Evolutionary conservation across 2,888 invertebrate genomes (phyloP).

Genomic region (Heliconius sara): DNA sequence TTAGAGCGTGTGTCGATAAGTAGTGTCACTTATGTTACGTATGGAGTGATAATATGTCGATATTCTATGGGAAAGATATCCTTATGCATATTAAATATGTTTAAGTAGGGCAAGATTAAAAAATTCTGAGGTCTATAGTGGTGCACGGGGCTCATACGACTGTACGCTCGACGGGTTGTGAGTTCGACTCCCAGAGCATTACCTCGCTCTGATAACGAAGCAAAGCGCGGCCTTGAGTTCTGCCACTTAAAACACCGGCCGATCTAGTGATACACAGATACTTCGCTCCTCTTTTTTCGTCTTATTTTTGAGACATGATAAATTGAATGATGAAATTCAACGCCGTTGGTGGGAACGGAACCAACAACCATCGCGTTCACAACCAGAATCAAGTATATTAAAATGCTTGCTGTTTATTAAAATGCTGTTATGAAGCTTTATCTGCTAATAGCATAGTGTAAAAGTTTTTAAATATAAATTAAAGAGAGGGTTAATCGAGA

Average conservation of each 20-base stretch:
- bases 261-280: no score
- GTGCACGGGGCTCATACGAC: background rate
- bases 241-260: background rate
- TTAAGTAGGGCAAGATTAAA: background rate
- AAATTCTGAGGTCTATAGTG: no score
- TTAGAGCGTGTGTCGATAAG: background rate
- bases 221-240: background rate
- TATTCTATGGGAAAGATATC: conserved; percentile 4
- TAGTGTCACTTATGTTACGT: background rate
- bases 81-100: background rate
- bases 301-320: no score
- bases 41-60: background rate
- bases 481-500: no score
- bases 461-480: no score
- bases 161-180: background rate
- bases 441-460: no score
- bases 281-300: no score
- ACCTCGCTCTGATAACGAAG: no score
- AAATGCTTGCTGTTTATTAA: no score
- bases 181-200: no score
- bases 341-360: background rate
- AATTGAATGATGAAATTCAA: no score
- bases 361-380: background rate
- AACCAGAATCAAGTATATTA: background rate
- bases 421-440: no score